These are phyloP conservation scores for Sphecodes monilicornis DNA, from an alignment of 2,888 invertebrate species.

Conservation along the genomic window DNA sequence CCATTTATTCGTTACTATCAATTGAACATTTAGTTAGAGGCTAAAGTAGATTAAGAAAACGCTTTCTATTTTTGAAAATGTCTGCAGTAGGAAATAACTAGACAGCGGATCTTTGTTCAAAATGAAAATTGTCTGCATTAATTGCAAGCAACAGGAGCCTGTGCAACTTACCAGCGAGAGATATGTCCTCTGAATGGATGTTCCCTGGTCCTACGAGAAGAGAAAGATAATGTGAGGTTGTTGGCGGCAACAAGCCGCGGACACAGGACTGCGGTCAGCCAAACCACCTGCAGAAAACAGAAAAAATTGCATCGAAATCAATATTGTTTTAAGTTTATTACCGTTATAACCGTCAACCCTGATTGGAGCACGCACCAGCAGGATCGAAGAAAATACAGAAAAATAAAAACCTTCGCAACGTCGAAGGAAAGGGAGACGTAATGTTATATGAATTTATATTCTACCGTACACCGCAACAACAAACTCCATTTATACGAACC, in stretches of 20 bases:
- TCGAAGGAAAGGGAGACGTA: not conserved
- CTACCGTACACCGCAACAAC: no score
- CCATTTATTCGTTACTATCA: no score
- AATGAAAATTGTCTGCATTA: no score
- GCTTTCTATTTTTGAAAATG: no score
- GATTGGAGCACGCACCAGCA: not conserved
- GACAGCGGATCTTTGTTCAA: no score
- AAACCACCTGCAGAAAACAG: conserved; percentile 85
- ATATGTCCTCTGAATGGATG: conserved; percentile 80
- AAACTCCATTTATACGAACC: no score
- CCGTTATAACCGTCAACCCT: not conserved
- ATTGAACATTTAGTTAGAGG: no score
- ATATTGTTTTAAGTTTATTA: not conserved
- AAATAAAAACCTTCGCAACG: not conserved
- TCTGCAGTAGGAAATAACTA: no score
- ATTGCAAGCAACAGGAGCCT: no score
- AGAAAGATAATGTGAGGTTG: conserved; percentile 81
- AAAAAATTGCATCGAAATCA: conserved; percentile 6
- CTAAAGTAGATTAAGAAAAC: no score
- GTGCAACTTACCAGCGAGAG: conserved; percentile 78
- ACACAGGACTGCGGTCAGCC: conserved; percentile 86
- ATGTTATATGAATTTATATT: no score
- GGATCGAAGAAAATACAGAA: not conserved
- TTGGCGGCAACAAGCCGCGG: conserved; percentile 83
- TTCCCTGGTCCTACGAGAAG: conserved; percentile 80